Evolutionary conservation across 2,113 vertebrate genomes (phyloP).

Genomic region (Galeopterus variegatus): DNA sequence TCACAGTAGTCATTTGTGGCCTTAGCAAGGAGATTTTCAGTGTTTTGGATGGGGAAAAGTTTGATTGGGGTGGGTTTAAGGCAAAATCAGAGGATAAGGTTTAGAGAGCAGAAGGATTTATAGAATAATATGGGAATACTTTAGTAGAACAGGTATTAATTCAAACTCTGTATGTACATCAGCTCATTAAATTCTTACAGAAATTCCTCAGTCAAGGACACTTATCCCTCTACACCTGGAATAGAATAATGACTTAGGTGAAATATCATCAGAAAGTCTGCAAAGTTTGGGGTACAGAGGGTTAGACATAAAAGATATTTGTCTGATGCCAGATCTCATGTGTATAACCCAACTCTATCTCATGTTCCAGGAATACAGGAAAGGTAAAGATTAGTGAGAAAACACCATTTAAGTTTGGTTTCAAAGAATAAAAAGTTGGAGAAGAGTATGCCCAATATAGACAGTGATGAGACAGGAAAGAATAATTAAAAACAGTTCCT

Average conservation of each 20-base stretch:
- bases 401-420: not conserved
- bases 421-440: not conserved
- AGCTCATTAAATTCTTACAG: not conserved
- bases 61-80: not conserved
- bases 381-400: not conserved
- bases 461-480: not conserved
- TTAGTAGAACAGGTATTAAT: not conserved
- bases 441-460: not conserved
- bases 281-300: not conserved
- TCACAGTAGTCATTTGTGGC: accelerated
- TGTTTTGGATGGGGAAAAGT: not conserved
- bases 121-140: not conserved
- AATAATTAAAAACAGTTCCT: not conserved
- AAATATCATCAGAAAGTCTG: not conserved
- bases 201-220: not conserved
- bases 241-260: not conserved
- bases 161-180: not conserved
- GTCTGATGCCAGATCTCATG: not conserved
- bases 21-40: not conserved
- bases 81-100: not conserved
- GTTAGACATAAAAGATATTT: not conserved
- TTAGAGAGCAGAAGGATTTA: not conserved
- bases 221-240: not conserved
- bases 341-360: not conserved
- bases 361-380: not conserved